Evolutionary conservation across 37 sponge, comb jelly and placozoan genomes (phyloP).

Genomic region (Aphrocallistes beatrix): DNA sequence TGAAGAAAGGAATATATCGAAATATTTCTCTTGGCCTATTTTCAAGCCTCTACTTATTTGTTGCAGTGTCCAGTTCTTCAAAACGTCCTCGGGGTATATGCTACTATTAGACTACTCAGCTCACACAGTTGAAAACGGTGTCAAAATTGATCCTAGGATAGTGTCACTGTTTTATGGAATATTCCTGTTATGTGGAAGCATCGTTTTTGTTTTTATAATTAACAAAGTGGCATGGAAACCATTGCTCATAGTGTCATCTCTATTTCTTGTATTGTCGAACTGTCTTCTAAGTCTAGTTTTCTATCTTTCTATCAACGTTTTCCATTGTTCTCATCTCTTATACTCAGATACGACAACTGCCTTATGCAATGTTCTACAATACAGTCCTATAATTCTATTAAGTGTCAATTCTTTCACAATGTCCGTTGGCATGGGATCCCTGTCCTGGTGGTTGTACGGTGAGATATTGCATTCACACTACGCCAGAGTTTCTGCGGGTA

Average conservation of each 20-base stretch:
- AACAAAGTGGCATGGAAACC: background rate
- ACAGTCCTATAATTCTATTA: background rate
- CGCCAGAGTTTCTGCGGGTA: background rate
- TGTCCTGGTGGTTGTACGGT: background rate
- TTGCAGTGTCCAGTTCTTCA: background rate
- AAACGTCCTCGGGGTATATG: background rate
- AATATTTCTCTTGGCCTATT: background rate
- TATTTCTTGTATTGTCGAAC: background rate
- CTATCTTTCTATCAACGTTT: background rate
- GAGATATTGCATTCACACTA: background rate
- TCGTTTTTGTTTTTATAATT: background rate
- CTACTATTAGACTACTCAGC: background rate
- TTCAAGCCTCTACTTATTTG: background rate
- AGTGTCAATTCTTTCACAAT: background rate
- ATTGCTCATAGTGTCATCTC: background rate
- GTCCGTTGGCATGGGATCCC: background rate
- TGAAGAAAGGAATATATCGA: background rate
- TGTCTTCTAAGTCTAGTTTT: background rate
- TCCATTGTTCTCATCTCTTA: background rate
- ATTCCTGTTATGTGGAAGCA: background rate
- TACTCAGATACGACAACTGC: background rate
- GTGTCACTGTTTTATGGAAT: background rate
- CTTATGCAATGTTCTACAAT: background rate
- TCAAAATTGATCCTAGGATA: background rate
- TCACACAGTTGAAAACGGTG: background rate